Evolutionary conservation across 2,113 vertebrate species (phyloP).

Genomic region (Hymenochirus boettgeri): DNA sequence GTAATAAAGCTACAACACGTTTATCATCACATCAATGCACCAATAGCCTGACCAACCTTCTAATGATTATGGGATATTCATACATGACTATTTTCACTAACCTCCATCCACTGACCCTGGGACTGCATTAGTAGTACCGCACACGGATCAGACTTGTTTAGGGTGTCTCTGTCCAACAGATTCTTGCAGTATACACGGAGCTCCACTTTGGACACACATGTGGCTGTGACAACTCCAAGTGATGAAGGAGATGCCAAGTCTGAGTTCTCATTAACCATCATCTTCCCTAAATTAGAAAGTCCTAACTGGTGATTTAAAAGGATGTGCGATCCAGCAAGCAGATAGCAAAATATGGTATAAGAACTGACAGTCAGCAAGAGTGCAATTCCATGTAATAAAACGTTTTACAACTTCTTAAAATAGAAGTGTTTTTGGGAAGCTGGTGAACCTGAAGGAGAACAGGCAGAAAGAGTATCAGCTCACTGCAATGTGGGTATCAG

Average conservation of each 20-base stretch:
- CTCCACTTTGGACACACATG: slow-evolving; percentile 88
- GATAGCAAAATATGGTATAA: not conserved
- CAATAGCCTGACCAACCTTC: not conserved
- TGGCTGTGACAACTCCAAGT: slow-evolving; percentile 67
- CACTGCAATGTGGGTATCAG: not conserved
- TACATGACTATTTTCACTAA: slow-evolving; percentile 43
- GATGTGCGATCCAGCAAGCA: not conserved
- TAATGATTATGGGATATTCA: not conserved
- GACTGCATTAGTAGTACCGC: slow-evolving; percentile 83
- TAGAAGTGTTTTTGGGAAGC: not conserved
- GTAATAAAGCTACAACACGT: not conserved
- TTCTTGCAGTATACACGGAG: slow-evolving; percentile 87
- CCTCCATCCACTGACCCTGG: slow-evolving; percentile 91
- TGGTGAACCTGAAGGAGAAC: not conserved
- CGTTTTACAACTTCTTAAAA: not conserved
- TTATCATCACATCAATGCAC: not conserved
- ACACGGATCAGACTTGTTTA: slow-evolving; percentile 92
- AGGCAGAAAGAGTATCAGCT: not conserved
- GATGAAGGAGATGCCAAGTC: slow-evolving; percentile 69
- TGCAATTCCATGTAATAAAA: slow-evolving; percentile 10
- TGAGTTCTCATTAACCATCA: slow-evolving; percentile 70
- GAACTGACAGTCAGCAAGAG: slow-evolving; percentile 8
- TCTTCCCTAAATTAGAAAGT: slow-evolving; percentile 14
- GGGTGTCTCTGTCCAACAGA: slow-evolving; percentile 89
- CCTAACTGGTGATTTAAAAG: not conserved